Base-by-base conservation (phyloP, 2,797 vertebrate species). In the Etheostoma perlongum region DNA sequence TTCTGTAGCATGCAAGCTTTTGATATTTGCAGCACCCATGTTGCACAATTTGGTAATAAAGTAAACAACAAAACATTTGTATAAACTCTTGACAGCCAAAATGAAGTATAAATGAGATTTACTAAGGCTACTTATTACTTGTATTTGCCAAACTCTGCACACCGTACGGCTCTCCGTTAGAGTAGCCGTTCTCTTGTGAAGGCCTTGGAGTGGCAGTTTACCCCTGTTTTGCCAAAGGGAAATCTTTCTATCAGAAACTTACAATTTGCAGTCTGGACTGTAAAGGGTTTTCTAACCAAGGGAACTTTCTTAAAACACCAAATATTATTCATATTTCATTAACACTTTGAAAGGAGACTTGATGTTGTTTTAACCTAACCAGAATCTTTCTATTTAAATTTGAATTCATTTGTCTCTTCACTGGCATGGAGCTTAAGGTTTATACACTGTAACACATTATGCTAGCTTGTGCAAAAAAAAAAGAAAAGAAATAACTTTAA, bases 171-270 rank as follows among this genome's bases (percentile, higher is more conserved):
- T 88, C 70, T 72, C 33, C 42, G 8, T 85, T 72, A 82, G 79
- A 81, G 67, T 71, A 85, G 68, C 60, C 57, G 74, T 82, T 84
- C 76, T 75, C 79, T 65, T 70, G 25, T 49, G 73, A 89, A 91
- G 85, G 88, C 86, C 90, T 93, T 90, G 81, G 87, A 92, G 90
- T 90, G 90, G 84, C 91, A 92, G 92, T 94, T 91, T 93, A 93
- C 93, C 89, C 92, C 92, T 93, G 84, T 94, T 92, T 95, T 94
- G 91, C 92, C 90, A 93, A 95, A 94, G 93, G 93, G 92, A 94
- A 91, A 87, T 79, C 82, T 95, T 95, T 95, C 85, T 94, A 94
- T 89, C 71, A 52, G 77, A 88, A 85, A 86, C 81, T 68, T 90
- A 76, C 76, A 82, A 86, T 79, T 90, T 85, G 81, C 80, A 86